Base-by-base conservation (phyloP, 2,888 invertebrate species). In the Chloroclystis v-ata region DNA sequence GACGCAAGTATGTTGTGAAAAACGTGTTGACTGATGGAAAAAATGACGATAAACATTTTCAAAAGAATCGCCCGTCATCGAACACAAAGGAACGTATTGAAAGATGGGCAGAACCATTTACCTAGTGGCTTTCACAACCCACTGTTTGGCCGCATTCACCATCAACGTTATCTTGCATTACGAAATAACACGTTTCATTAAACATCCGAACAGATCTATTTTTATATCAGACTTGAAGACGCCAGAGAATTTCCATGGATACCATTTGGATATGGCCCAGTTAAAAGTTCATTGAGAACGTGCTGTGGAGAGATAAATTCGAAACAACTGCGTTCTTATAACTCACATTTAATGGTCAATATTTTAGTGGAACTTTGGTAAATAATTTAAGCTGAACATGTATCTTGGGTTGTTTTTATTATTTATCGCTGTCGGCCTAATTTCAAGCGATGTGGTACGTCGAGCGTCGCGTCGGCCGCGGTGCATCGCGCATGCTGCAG, bases 1-100 rank as follows among this genome's bases (percentile, higher is more conserved):
- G 79, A 82, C 81, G 82, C 81, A 79, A 72, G 64, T 60, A 63
- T 64, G 54, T 62, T 72, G 71, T 70, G 66, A 64, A 67, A 49
- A 60, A 54, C 52, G 25, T 35, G 35, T n/a, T 35, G 37, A 29
- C 35, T 44, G 33, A 45, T 44, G 63, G 61, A 63, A 69, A 65
- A 69, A 71, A 69, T 70, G 63, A 69, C 67, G 60, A 71, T 64
- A 65, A 71, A 69, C 56, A 64, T 67, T 72, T 70, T 74, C 20
- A 75, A 72, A 69, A 67, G 65, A 55, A 55, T 44, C 54, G 56
- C 57, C 63, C 11, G 35, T 67, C 57, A 59, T 60, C 50, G 56
- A 50, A 60, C 49, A 47, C 43, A 47, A 24, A 47, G 46, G 57
- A 43, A 37, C 30, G 24, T 37, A 20, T 26, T 37, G 28, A 39